Evolutionary conservation across 2,888 invertebrate species (phyloP), one percentile per base, ranked within the genome.

Genomic region (Vanessa cardui): DNA sequence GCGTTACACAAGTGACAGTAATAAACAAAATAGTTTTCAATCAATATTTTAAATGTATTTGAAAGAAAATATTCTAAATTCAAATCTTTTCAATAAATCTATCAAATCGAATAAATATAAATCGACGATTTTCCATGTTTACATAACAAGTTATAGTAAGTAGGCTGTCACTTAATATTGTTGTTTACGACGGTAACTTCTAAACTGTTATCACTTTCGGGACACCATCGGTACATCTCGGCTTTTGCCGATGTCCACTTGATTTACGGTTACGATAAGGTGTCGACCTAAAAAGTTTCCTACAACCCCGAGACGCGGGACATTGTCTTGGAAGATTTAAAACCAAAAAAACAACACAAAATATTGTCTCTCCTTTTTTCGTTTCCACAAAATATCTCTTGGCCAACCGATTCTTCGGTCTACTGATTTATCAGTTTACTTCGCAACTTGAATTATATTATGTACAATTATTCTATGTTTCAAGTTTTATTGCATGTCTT

Each of bases 211-310:
- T 88, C 88, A 85, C 86, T 83, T 83, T 78, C 78, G 80, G 82
- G 81, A 82, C 82, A 82, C 83, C 78, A 78, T 73, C 79, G 78
- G 83, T 83, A 84, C 86, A 84, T 86, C 84, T 83, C 79, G 77
- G 77, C 83, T 80, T 81, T 83, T 79, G 76, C 82, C 86, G 81
- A 84, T 87, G 88, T 88, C 88, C 89, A 84, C 86, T 85, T 89
- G 89, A 89, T 89, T 89, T 89, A 89, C 87, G 80, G 77, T 83
- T 80, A 83, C 83, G 89, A 89, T 88, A 89, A 88, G 86, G 86
- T 86, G 84, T 80, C 86, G 83, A 83, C 88, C 87, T 85, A 86
- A 87, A 89, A 89, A 89, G 82, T 87, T 88, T 84, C 81, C 80
- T 82, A 81, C 82, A 79, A 76, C 80, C 79, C 72, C 73, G 73